Percentiles rank a stretch among this genome's conserved stretches.
phyloP scores from a whole-genome alignment of 2,888 invertebrate species.

The Muscina levida region DNA sequence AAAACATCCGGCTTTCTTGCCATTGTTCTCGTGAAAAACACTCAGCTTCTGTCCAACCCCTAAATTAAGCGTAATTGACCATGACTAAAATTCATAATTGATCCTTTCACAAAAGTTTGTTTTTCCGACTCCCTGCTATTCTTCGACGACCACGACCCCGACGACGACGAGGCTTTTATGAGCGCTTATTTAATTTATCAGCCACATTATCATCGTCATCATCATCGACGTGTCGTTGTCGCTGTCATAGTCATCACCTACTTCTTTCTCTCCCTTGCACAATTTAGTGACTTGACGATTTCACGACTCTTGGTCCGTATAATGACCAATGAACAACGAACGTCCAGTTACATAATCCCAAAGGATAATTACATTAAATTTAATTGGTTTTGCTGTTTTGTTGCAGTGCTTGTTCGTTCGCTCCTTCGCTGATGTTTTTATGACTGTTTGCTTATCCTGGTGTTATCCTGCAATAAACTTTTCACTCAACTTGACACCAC shows the following conservation, averaged over 20 bases:
- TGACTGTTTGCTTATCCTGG: background rate
- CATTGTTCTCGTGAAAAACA: no score
- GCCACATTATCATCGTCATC: constrained; percentile 30
- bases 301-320: no score
- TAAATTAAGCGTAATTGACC: constrained; percentile 55
- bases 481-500: background rate
- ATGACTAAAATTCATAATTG: constrained; percentile 47
- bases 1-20: no score
- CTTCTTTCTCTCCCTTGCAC: no score
- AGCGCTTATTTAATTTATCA: constrained; percentile 55
- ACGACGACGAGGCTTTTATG: no score
- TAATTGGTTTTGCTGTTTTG: constrained; percentile 2
- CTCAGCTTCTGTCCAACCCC: background rate
- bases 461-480: background rate
- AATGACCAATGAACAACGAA: no score
- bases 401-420: no score
- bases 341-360: background rate
- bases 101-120: constrained; percentile 16
- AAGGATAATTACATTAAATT: constrained; percentile 5
- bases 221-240: no score
- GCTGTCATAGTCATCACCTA: no score
- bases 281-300: no score
- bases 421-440: background rate
- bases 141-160: no score
- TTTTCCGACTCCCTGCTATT: background rate